These are phyloP conservation scores for Mesorhabditis spiculigera DNA, from an alignment of 2,888 invertebrate genomes.

Conservation along the genomic window DNA sequence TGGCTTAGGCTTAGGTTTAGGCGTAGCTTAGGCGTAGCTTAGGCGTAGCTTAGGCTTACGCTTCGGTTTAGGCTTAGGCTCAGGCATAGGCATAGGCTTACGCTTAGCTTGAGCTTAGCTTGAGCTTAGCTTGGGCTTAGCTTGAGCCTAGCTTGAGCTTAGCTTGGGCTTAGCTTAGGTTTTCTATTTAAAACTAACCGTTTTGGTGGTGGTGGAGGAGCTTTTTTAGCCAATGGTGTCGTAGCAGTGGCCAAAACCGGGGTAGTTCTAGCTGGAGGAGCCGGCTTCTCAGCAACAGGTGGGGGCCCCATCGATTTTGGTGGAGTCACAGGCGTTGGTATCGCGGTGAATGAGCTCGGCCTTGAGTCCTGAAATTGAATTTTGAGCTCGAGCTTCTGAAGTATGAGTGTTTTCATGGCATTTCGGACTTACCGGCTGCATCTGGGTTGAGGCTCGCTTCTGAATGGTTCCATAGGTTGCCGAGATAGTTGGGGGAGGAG, in stretches of 20 bases:
- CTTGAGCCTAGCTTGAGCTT: neutral
- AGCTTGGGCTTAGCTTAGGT: neutral
- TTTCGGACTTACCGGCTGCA: conserved; percentile 2
- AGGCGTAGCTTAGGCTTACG: too few species aligned
- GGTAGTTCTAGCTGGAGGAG: conserved; percentile 7
- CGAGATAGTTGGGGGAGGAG: conserved; percentile 36
- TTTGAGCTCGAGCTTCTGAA: conserved; percentile 7
- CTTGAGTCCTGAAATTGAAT: conserved; percentile 10
- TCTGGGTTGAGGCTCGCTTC: conserved; percentile 6
- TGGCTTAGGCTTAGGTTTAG: too few species aligned
- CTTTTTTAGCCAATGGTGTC: conserved; percentile 5
- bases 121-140: neutral
- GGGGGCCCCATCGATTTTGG: conserved; percentile 27
- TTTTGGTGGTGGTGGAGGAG: conserved; percentile 14
- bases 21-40: too few species aligned
- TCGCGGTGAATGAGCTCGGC: conserved; percentile 13
- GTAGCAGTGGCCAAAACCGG: neutral
- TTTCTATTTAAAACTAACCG: too few species aligned
- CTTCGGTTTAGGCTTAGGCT: too few species aligned
- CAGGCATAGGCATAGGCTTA: too few species aligned
- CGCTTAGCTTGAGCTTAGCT: too few species aligned
- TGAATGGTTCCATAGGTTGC: neutral
- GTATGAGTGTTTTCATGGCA: neutral
- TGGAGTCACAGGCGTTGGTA: conserved; percentile 11
- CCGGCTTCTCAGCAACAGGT: conserved; percentile 14